phyloP scores from a whole-genome alignment of 2,888 invertebrate genomes.

The Mesopsocus fuscifrons region DNA sequence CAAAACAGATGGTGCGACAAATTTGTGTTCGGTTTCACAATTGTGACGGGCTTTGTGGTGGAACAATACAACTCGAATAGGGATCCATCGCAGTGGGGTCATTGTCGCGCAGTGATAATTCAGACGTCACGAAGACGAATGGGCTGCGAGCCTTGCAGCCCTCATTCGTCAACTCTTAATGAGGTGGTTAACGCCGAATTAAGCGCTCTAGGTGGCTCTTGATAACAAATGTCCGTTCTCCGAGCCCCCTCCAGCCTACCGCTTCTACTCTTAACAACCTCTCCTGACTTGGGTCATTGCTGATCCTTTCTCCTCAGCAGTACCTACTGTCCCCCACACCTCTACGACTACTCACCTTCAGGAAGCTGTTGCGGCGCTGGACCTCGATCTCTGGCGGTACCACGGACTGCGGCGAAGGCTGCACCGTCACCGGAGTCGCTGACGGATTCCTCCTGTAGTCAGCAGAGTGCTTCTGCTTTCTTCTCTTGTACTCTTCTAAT shows the following conservation, averaged over 20 bases:
- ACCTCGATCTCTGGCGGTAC: constrained; percentile 66
- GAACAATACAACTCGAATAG: no score
- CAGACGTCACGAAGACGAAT: constrained; percentile 6
- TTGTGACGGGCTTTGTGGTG: no score
- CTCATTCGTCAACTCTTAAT: constrained; percentile 9
- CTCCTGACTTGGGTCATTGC: background rate
- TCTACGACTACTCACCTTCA: constrained; percentile 38
- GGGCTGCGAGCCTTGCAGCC: constrained; percentile 1
- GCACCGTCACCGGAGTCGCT: constrained; percentile 22
- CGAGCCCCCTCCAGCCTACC: no score
- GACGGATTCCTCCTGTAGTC: constrained; percentile 23
- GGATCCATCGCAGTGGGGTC: background rate
- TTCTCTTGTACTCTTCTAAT: constrained; percentile 32
- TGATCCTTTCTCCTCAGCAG: background rate
- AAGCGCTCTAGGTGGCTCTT: constrained; percentile 9
- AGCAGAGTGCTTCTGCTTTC: constrained; percentile 24
- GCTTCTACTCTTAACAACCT: no score
- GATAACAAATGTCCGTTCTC: no score
- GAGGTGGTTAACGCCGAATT: constrained; percentile 11
- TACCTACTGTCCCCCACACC: background rate
- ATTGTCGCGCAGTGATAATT: constrained; percentile 1
- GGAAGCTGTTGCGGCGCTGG: constrained; percentile 60
- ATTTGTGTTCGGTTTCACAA: no score
- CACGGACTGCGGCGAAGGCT: constrained; percentile 30
- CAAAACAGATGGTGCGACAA: no score